Base-by-base conservation (phyloP, 2,888 invertebrate genomes). In the Stictocephala bisonia region DNA sequence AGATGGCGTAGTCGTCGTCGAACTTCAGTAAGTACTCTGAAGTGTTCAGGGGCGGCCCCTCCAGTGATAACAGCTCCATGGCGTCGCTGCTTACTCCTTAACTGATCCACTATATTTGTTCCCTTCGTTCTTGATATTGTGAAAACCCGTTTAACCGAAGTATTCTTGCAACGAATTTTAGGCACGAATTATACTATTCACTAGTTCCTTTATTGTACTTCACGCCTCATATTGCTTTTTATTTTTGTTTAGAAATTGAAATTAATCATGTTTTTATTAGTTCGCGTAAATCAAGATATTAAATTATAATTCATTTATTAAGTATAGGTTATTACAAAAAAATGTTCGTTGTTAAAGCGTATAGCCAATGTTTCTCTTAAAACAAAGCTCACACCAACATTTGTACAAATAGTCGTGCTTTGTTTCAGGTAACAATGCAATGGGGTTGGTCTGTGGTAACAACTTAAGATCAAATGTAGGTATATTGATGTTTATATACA, bases 1-100 rank as follows among this genome's bases (percentile, higher is more conserved):
- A 71, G 29, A 79, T 73, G 51, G 77, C 74, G 71, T 78, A 79
- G 24, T 79, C 79, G 53, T 79, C 78, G 73, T 79, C 79, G 73
- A 76, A 76, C 60, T 76, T 76, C 71, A 79, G 78, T 20, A 78
- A 29, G 40, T 69, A 51, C 53, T 69, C 64, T n/a, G 64, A 64
- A 20, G 64, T 64, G 27, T 64, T 64, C 44, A 64, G 15, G 26
- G 64, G 64, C 24, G 44, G 64, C n/a, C 64, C 64, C 64, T 64
- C 64, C 44, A 64, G 64, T 11, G 64, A 64, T n/a, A 64, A 26
- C 22, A 44, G 26, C 44, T 64, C 64, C 64, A 64, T 64, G n/a
- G 41, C 44, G 24, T 24, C 44, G 9, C 1, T 6, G 22, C 15
- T n/a, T 15, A 44, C 22, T 44, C 44, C 44, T 41, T 64, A 64